Conservation (phyloP, 2,888 invertebrate species). For the Cephalotes varians region DNA sequence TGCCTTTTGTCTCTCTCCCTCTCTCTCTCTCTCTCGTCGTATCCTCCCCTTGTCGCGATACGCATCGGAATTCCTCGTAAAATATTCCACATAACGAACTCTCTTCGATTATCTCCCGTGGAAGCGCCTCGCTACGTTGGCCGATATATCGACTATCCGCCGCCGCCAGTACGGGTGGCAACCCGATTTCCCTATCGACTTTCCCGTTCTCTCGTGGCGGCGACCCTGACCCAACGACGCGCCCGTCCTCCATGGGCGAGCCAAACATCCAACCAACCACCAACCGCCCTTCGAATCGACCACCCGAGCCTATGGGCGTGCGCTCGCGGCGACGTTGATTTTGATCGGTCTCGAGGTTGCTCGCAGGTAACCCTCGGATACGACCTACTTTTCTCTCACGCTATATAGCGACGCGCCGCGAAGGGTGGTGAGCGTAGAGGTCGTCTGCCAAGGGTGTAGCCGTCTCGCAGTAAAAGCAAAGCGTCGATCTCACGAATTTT, state of each 20-base stretch:
- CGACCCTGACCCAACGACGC: conserved; percentile 74
- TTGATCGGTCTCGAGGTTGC: conserved; percentile 42
- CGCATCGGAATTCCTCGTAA: conserved; percentile 25
- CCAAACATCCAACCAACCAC: conserved; percentile 43
- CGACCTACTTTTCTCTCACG: conserved; percentile 49
- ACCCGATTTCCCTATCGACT: conserved; percentile 74
- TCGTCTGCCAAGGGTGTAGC: conserved; percentile 20
- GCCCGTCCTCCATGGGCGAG: conserved; percentile 50
- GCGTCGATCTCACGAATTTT: neutral
- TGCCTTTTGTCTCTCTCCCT: neutral
- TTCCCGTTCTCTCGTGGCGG: conserved; percentile 65
- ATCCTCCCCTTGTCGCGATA: neutral
- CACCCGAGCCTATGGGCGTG: conserved; percentile 50
- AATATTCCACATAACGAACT: conserved; percentile 32
- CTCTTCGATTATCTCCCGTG: conserved; percentile 32
- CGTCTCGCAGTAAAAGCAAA: neutral
- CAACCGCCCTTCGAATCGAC: conserved; percentile 52
- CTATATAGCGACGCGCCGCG: conserved; percentile 24
- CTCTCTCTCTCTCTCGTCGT: neutral
- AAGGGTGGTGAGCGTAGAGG: conserved; percentile 27
- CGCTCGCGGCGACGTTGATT: conserved; percentile 37
- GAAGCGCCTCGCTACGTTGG: conserved; percentile 58
- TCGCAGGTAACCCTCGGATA: conserved; percentile 53
- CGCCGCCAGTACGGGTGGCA: conserved; percentile 34
- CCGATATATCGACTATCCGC: conserved; percentile 68